Conservation (phyloP, 2,797 vertebrate genomes). For the Cottoperca gobio region DNA sequence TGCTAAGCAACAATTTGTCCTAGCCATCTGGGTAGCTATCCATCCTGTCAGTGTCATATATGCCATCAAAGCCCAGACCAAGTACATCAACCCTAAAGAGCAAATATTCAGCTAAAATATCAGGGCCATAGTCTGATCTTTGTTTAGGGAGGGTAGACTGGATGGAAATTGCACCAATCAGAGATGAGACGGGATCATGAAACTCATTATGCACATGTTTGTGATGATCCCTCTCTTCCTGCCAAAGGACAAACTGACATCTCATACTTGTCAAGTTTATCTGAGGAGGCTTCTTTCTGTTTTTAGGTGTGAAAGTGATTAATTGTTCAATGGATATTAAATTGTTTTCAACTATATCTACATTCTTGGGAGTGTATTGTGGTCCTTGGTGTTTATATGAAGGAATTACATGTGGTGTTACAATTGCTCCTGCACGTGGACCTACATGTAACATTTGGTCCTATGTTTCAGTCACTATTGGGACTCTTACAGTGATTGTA, state of each 20-base stretch:
- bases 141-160: too few relatives aligned
- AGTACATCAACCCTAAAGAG: slow-evolving; percentile 5
- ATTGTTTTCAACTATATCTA: neutral
- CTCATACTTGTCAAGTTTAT: neutral
- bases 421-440: neutral
- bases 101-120: neutral
- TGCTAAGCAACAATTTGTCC: slow-evolving; percentile 47
- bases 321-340: neutral
- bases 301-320: neutral
- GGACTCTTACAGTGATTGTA: too few relatives aligned
- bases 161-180: neutral
- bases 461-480: too few relatives aligned
- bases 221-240: neutral
- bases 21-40: slow-evolving; percentile 40
- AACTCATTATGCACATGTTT: neutral
- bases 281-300: too few relatives aligned
- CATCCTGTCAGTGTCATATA: slow-evolving; percentile 3
- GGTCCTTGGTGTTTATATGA: neutral
- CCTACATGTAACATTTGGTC: too few relatives aligned
- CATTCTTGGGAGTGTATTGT: neutral
- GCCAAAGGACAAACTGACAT: too few relatives aligned
- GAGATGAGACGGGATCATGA: neutral
- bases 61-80: neutral
- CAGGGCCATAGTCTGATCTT: neutral
- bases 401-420: neutral